Percentiles rank a stretch among this genome's conserved stretches.
These are phyloP conservation scores for Corythornis vintsioides DNA, from an alignment of 2,113 vertebrate species.

Conservation along the genomic window DNA sequence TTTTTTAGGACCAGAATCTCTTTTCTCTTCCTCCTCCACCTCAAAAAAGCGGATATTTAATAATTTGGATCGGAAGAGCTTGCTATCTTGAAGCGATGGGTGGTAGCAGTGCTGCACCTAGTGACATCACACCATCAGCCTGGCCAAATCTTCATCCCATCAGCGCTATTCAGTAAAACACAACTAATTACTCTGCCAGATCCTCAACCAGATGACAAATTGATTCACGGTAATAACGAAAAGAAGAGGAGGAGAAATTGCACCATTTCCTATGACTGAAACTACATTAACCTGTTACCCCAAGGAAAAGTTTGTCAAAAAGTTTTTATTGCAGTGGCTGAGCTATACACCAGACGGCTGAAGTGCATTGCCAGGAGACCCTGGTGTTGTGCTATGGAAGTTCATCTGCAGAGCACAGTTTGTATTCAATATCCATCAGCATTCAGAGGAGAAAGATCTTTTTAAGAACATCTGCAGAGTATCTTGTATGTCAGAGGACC, in stretches of 20 bases:
- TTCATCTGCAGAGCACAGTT: conserved; percentile 26
- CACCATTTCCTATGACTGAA: conserved; percentile 56
- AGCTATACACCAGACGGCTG: conserved; percentile 20
- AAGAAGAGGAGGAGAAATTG: conserved; percentile 46
- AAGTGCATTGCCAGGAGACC: conserved; percentile 21
- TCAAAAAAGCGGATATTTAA: conserved; percentile 52
- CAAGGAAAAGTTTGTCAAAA: conserved; percentile 39
- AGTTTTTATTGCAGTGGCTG: not conserved
- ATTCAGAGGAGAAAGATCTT: not conserved
- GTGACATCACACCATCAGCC: conserved; percentile 2
- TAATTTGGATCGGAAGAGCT: conserved; percentile 25
- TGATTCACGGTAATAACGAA: conserved; percentile 41
- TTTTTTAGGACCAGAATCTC: conserved; percentile 43
- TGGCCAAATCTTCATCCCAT: conserved; percentile 2
- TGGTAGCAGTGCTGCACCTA: conserved; percentile 35
- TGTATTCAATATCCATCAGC: not conserved
- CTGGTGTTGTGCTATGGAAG: not conserved
- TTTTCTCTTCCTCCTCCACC: conserved; percentile 61
- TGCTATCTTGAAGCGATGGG: conserved; percentile 30
- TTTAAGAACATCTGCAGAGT: conserved; percentile 38
- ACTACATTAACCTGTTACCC: conserved; percentile 55
- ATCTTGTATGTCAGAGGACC: not conserved
- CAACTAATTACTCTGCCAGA: conserved; percentile 57
- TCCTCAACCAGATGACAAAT: conserved; percentile 36
- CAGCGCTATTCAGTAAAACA: conserved; percentile 23